Conservation (phyloP, 2,797 vertebrate genomes). For the Pelodytes ibericus region DNA sequence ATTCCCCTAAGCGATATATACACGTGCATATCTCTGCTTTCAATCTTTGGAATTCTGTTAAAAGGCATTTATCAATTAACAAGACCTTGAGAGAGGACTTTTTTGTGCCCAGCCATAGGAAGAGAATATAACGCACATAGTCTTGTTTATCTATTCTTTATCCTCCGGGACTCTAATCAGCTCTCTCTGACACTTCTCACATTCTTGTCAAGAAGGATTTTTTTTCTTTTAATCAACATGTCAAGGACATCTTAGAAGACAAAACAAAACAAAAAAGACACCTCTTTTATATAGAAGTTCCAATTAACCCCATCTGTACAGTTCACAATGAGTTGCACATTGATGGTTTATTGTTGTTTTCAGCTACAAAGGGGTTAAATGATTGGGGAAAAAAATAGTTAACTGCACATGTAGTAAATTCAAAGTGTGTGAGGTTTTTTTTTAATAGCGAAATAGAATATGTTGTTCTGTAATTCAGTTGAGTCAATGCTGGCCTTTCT, state of each 20-base stretch:
- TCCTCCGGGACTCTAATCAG: conserved; percentile 57
- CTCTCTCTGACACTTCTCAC: conserved; percentile 56
- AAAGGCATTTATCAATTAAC: conserved; percentile 58
- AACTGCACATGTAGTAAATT: too few species aligned
- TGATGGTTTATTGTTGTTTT: neutral
- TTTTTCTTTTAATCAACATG: conserved; percentile 57
- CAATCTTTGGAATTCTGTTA: conserved; percentile 56
- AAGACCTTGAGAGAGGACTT: conserved; percentile 56
- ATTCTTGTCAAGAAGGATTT: conserved; percentile 54
- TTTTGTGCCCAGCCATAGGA: conserved; percentile 52
- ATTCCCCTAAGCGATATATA: conserved; percentile 53
- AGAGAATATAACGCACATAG: conserved; percentile 49
- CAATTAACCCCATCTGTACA: conserved; percentile 3
- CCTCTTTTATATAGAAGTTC: conserved; percentile 31
- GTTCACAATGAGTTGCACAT: neutral
- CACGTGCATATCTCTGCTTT: conserved; percentile 52
- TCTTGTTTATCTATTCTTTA: conserved; percentile 54
- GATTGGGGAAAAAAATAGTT: neutral
- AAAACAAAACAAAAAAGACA: conserved; percentile 46
- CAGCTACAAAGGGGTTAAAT: neutral
- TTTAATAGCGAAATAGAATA: too few species aligned
- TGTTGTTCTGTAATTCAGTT: too few species aligned
- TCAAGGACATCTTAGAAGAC: conserved; percentile 56
- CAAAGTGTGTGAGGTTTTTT: too few species aligned
- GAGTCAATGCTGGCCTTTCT: too few species aligned